A percentile compares a stretch with the other conserved stretches of the same genome.
These are phyloP conservation scores for Aleiodes leptofemur DNA, from an alignment of 2,888 invertebrate genomes.

Conservation along the genomic window DNA sequence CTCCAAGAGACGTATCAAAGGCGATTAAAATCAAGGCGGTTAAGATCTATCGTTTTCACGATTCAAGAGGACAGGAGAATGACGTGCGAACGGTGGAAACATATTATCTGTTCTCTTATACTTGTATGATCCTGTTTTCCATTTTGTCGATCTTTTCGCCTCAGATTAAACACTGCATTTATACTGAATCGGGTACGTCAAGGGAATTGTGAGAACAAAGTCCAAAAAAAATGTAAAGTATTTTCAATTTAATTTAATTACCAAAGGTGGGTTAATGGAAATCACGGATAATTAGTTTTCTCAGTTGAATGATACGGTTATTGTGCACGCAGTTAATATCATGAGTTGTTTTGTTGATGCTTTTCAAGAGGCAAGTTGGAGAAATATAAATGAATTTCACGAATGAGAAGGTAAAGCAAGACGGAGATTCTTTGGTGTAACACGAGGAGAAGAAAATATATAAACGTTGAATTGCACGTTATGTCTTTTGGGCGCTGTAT, in stretches of 20 bases:
- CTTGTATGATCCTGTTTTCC: constrained; percentile 7
- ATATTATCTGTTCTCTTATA: constrained; percentile 28
- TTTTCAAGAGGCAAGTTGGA: constrained; percentile 1
- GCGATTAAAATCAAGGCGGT: constrained; percentile 21
- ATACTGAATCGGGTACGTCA: neutral
- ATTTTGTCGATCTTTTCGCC: neutral
- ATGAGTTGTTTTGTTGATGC: constrained; percentile 32
- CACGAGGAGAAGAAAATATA: constrained; percentile 50
- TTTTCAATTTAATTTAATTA: constrained; percentile 65
- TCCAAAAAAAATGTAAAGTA: too few relatives aligned
- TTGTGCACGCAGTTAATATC: constrained; percentile 29
- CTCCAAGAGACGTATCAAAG: constrained; percentile 9
- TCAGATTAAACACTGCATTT: constrained; percentile 1
- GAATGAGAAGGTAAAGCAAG: constrained; percentile 44
- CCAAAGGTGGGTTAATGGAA: constrained; percentile 66
- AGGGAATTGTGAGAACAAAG: constrained; percentile 11
- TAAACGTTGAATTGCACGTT: constrained; percentile 50
- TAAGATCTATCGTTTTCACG: constrained; percentile 36
- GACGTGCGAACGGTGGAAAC: constrained; percentile 27
- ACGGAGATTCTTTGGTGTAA: constrained; percentile 24
- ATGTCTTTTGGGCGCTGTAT: constrained; percentile 29
- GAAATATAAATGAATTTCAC: constrained; percentile 42
- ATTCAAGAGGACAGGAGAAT: constrained; percentile 34
- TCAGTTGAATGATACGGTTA: constrained; percentile 43
- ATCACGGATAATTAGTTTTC: constrained; percentile 63